Conservation (phyloP, 2,888 invertebrate species). For the Scelioninae gen. 1 region DNA sequence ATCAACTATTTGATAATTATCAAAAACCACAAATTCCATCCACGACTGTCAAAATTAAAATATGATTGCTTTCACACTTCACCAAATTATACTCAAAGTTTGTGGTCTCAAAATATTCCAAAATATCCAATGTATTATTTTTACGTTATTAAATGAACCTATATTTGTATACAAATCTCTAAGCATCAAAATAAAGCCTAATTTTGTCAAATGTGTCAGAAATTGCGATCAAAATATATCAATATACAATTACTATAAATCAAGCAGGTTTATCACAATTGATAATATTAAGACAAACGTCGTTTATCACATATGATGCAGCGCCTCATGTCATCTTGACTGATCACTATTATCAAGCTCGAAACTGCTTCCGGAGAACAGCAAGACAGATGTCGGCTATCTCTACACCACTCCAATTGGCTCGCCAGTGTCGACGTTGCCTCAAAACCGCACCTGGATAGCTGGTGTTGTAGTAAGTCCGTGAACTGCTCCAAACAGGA, state of each 20-base stretch:
- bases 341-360: constrained; percentile 1
- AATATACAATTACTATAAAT: neutral
- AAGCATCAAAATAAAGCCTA: neutral
- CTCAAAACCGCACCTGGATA: neutral
- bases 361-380: neutral
- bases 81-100: neutral
- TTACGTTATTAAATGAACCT: neutral
- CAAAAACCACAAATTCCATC: neutral
- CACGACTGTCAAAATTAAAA: neutral
- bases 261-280: neutral
- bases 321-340: neutral
- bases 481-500: neutral
- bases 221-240: neutral
- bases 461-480: neutral
- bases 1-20: neutral
- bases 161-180: neutral
- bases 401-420: neutral
- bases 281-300: neutral
- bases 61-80: neutral
- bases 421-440: neutral
- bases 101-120: neutral
- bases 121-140: constrained; percentile 1
- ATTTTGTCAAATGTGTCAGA: neutral
- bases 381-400: neutral
- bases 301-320: neutral